Evolutionary conservation across 2,113 vertebrate genomes (phyloP), one percentile per base, ranked within the genome.

Genomic region (cattle (Bos taurus)): DNA sequence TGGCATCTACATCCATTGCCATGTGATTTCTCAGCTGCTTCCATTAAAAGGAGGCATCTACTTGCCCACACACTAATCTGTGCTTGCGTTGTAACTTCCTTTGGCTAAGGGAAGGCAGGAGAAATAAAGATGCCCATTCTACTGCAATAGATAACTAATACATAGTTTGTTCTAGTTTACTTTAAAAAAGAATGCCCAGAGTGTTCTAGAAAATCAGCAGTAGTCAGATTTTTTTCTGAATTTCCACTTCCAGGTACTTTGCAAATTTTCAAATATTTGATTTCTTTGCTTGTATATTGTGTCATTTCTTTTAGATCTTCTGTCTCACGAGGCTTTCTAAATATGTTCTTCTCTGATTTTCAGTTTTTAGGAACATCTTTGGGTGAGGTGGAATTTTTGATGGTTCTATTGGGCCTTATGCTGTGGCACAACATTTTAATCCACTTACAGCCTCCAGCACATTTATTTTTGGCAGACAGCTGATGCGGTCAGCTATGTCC

Each of bases 341-440:
- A 50, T 88, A 8, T 92, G 12, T 40, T 93, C 84, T 40, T 91
- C 88, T 30, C 12, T 88, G 30, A 33, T 85, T 81, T 78, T 77
- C n/a, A 90, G 59, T 50, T 95, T 97, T 97, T 88, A 91, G 77
- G 36, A 96, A 78, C 15, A 74, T 62, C 48, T 90, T 94, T 10
- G 2, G 88, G 46, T 82, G 59, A 94, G 11, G 36, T 94, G 36
- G 28, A 90, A 56, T 82, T 94, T 85, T 92, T 52, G n/a, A 88
- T 56, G 81, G 15, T 87, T 23, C 33, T 92, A 13, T 40, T 86
- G 48, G 23, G 50, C 12, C 78, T 88, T 88, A 80, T 7, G 90
- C 36, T 78, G 64, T 92, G 21, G 82, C 28, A 90, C 28, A 78
- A 92, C 88, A 25, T 71, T 95, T 95, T 97, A 97, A 97, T 97